Evolutionary conservation across 2,797 vertebrate species (phyloP).

Genomic region (Aphelocoma californica): DNA sequence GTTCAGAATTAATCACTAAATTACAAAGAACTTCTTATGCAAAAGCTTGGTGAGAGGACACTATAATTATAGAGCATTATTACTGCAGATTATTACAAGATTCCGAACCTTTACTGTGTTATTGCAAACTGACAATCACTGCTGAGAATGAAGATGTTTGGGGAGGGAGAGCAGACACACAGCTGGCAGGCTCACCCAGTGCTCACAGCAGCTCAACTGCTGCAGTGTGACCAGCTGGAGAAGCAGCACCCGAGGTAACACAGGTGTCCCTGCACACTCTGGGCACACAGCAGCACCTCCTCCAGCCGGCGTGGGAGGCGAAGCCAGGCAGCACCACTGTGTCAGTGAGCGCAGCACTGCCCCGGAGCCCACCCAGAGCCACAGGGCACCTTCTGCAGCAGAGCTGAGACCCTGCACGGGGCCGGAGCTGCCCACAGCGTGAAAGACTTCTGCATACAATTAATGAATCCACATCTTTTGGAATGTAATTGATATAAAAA

Average conservation of each 20-base stretch:
- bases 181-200: background rate
- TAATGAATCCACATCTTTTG: background rate
- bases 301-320: no score
- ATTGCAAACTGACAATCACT: background rate
- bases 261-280: rapidly evolving
- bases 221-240: background rate
- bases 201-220: background rate
- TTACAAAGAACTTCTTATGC: background rate
- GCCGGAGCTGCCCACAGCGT: background rate
- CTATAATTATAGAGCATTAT: background rate
- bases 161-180: background rate
- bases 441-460: background rate
- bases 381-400: background rate
- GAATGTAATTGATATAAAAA: background rate
- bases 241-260: rapidly evolving
- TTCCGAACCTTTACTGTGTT: background rate
- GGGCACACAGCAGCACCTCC: background rate
- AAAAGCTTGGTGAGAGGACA: background rate
- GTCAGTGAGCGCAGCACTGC: background rate
- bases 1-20: background rate
- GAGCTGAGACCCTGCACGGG: background rate
- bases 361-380: rapidly evolving
- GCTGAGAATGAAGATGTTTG: background rate
- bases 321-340: rapidly evolving
- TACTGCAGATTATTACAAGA: background rate